A percentile compares a stretch with the other conserved stretches of the same genome.
phyloP scores from a whole-genome alignment of 2,888 invertebrate genomes.

The Aethes cnicana region DNA sequence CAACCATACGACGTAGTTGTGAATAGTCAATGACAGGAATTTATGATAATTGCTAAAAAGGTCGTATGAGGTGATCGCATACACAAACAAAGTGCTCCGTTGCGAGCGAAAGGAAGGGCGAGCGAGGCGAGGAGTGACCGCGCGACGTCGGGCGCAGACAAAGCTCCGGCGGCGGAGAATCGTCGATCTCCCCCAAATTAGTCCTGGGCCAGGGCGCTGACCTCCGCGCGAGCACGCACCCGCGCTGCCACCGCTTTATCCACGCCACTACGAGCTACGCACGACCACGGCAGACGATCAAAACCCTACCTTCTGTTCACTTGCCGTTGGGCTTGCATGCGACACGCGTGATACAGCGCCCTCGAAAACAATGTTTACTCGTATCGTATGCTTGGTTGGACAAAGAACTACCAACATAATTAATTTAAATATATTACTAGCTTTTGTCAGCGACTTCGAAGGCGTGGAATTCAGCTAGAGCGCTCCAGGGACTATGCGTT shows the following conservation, averaged over 20 bases:
- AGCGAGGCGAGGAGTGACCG: constrained; percentile 39
- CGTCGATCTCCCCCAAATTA: constrained; percentile 82
- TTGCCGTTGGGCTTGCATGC: too few relatives aligned
- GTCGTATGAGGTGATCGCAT: constrained; percentile 41
- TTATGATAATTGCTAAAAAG: constrained; percentile 47
- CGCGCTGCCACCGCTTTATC: constrained; percentile 40
- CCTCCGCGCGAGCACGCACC: constrained; percentile 57
- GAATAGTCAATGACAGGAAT: constrained; percentile 37
- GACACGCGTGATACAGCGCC: too few relatives aligned
- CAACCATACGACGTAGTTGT: constrained; percentile 34
- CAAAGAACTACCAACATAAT: too few relatives aligned
- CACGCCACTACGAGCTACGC: constrained; percentile 31
- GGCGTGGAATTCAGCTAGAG: too few relatives aligned
- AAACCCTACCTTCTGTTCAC: constrained; percentile 10
- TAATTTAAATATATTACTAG: too few relatives aligned
- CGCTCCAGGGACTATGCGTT: too few relatives aligned
- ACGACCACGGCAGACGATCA: constrained; percentile 15
- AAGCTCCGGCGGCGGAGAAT: constrained; percentile 69
- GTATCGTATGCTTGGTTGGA: too few relatives aligned
- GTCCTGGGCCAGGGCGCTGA: constrained; percentile 80
- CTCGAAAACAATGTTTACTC: too few relatives aligned
- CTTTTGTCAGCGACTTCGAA: too few relatives aligned
- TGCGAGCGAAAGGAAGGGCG: constrained; percentile 44
- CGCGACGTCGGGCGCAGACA: constrained; percentile 65
- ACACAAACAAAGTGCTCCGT: constrained; percentile 61